Conservation (phyloP, 2,888 invertebrate genomes). For the Plusia festucae region DNA sequence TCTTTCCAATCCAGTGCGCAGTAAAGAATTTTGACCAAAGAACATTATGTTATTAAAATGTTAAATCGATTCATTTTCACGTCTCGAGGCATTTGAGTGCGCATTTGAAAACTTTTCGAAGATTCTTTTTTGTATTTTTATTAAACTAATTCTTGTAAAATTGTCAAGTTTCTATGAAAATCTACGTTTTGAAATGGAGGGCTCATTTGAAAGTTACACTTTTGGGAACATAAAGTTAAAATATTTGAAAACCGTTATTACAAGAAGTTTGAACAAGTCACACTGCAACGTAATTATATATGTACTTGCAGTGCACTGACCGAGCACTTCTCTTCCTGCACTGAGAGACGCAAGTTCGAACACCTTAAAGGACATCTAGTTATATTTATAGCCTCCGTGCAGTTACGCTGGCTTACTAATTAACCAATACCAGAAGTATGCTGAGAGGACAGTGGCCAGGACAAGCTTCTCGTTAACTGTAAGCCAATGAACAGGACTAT, state of each 20-base stretch:
- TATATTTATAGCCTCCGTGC: background rate
- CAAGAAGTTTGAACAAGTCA: background rate
- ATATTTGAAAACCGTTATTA: background rate
- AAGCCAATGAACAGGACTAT: background rate
- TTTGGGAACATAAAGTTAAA: background rate
- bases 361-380: background rate
- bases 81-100: background rate
- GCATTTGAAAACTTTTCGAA: background rate
- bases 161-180: background rate
- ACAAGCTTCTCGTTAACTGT: background rate
- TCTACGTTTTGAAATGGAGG: background rate
- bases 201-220: background rate
- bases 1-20: background rate
- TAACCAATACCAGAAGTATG: background rate
- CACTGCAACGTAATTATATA: background rate
- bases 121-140: no score
- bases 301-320: background rate
- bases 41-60: background rate
- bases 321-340: slow-evolving; percentile 4
- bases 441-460: background rate
- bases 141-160: background rate
- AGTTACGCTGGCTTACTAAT: background rate
- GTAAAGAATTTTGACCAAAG: background rate
- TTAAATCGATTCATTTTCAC: background rate
- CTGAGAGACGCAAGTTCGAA: slow-evolving; percentile 1